Conservation (phyloP, 2,888 invertebrate species). For the Clostera curtula region DNA sequence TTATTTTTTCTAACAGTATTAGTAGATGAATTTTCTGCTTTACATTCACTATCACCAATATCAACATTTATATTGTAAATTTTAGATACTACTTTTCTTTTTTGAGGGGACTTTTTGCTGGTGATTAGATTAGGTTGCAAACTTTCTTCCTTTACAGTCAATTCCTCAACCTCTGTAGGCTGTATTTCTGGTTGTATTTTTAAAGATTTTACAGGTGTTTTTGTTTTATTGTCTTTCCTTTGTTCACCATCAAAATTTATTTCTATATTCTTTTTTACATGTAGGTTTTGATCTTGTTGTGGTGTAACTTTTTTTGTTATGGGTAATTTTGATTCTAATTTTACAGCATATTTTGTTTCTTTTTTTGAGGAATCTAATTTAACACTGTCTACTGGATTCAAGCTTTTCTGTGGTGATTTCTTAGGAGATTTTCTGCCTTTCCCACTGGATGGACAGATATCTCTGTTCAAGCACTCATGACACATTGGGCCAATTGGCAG, state of each 20-base stretch:
- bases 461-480: conserved; percentile 84
- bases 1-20: not conserved
- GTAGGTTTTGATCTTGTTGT: conserved; percentile 21
- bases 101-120: conserved; percentile 5
- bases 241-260: too few species aligned
- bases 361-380: too few species aligned
- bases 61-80: conserved; percentile 3
- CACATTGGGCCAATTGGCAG: conserved; percentile 89
- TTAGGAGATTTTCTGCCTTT: conserved; percentile 52
- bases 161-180: conserved; percentile 11
- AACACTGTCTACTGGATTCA: conserved; percentile 20
- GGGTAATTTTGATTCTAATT: conserved; percentile 17
- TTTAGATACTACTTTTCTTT: conserved; percentile 15
- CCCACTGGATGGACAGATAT: conserved; percentile 84
- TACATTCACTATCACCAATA: not conserved
- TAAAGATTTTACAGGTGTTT: too few species aligned
- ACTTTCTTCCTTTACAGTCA: conserved; percentile 7
- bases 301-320: conserved; percentile 26
- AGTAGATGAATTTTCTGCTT: conserved; percentile 1
- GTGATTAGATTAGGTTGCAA: too few species aligned
- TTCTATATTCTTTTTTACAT: conserved; percentile 7
- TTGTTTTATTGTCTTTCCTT: too few species aligned
- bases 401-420: conserved; percentile 38
- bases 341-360: too few species aligned
- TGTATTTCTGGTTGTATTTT: too few species aligned